Evolutionary conservation across 1,140 invertebrate genomes (phyloP).

Genomic region (Cardiocondyla obscurior): DNA sequence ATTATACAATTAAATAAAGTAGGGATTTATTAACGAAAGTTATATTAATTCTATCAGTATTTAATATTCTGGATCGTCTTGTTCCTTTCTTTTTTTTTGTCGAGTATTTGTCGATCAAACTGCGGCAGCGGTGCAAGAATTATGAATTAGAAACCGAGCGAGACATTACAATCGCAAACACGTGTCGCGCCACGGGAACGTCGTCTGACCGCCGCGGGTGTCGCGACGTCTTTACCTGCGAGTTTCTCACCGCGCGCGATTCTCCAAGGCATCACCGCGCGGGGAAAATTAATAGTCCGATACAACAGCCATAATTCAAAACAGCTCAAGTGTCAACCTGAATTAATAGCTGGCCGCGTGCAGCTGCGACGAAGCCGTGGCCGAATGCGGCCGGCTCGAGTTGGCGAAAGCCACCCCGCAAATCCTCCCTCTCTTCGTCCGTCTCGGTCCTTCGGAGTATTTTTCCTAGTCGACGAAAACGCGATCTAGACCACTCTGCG

Average conservation of each 20-base stretch:
- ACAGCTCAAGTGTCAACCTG: slow-evolving; percentile 68
- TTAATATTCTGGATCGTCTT: too few relatives aligned
- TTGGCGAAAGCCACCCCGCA: slow-evolving; percentile 35
- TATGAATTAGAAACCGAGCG: slow-evolving; percentile 6
- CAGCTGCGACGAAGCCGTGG: slow-evolving; percentile 49
- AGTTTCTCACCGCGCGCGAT: slow-evolving; percentile 54
- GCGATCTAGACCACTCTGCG: not conserved
- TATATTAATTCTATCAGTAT: too few relatives aligned
- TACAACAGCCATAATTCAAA: slow-evolving; percentile 67
- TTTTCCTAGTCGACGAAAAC: slow-evolving; percentile 65
- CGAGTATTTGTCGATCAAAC: not conserved
- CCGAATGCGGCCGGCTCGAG: slow-evolving; percentile 22
- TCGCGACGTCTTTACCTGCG: slow-evolving; percentile 60
- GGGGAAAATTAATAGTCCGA: slow-evolving; percentile 68
- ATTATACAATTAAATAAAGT: too few relatives aligned
- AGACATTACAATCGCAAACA: slow-evolving; percentile 56
- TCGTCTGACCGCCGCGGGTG: slow-evolving; percentile 26
- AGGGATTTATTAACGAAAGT: too few relatives aligned
- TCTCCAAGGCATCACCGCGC: slow-evolving; percentile 39
- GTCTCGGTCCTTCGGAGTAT: slow-evolving; percentile 1
- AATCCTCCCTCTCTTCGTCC: slow-evolving; percentile 22
- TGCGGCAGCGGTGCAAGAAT: not conserved
- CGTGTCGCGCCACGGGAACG: slow-evolving; percentile 17
- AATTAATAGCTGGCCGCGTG: slow-evolving; percentile 64
- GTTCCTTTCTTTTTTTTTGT: not conserved